phyloP scores from a whole-genome alignment of 1,140 invertebrate genomes.

The Zeugodacus cucurbitae region DNA sequence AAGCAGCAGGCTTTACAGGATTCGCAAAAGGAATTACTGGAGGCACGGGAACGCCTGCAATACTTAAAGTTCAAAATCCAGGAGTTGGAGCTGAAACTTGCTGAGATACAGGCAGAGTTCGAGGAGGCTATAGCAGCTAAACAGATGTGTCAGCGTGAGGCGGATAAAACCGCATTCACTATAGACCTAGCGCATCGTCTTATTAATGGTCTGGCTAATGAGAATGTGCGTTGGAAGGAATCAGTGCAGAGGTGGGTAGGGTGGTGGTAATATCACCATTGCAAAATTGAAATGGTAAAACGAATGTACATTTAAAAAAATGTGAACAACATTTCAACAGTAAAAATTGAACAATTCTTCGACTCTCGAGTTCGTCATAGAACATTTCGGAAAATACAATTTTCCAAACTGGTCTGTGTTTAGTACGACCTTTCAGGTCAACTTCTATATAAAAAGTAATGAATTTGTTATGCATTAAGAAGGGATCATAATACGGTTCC shows the following conservation, averaged over 20 bases:
- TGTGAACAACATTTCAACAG: too few species aligned
- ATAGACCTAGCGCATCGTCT: constrained; percentile 94
- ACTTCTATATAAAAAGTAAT: too few species aligned
- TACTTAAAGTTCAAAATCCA: constrained; percentile 75
- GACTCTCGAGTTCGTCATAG: too few species aligned
- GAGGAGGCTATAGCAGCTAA: constrained; percentile 88
- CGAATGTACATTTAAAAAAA: too few species aligned
- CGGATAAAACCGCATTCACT: constrained; percentile 83
- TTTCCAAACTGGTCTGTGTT: too few species aligned
- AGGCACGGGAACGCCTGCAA: constrained; percentile 86
- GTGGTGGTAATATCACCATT: too few species aligned
- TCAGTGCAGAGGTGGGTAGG: constrained; percentile 59
- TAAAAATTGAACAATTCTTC: too few species aligned
- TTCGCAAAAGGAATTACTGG: constrained; percentile 86
- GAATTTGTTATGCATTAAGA: too few species aligned
- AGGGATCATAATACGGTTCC: too few species aligned
- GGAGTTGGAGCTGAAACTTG: constrained; percentile 83
- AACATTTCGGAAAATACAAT: too few species aligned
- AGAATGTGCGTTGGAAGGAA: constrained; percentile 81
- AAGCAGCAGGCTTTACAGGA: constrained; percentile 82
- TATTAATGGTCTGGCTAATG: constrained; percentile 93
- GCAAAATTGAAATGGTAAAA: too few species aligned
- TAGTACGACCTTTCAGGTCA: too few species aligned
- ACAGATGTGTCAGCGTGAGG: constrained; percentile 87
- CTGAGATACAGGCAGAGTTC: constrained; percentile 82